Conservation (phyloP, 2,113 vertebrate genomes). For the Zootoca vivipara region DNA sequence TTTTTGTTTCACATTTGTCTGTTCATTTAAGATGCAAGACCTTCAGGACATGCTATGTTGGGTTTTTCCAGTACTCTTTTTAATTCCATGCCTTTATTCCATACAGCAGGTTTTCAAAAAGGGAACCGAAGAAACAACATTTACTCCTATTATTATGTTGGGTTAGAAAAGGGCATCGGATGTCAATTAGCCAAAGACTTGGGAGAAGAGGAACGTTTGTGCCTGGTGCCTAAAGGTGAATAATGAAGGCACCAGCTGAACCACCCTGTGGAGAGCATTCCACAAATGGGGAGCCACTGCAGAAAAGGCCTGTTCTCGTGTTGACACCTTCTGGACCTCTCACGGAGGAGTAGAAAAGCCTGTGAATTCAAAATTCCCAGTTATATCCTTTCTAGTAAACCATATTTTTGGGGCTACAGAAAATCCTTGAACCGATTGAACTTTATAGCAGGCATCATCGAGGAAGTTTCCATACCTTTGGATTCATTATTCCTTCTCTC, state of each 20-base stretch:
- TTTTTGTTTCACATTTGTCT: not conserved
- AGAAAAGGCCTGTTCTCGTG: too few species aligned
- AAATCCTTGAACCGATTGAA: not conserved
- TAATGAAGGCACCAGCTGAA: too few species aligned
- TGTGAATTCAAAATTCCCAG: not conserved
- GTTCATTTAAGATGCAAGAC: not conserved
- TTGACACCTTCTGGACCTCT: too few species aligned
- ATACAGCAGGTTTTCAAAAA: not conserved
- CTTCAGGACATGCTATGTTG: not conserved
- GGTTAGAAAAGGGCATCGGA: not conserved
- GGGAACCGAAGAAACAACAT: not conserved
- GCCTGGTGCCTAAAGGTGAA: too few species aligned
- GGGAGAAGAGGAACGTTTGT: too few species aligned
- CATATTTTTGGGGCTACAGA: not conserved
- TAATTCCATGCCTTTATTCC: not conserved
- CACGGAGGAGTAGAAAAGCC: not conserved
- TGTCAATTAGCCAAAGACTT: too few species aligned
- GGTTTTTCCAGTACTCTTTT: not conserved
- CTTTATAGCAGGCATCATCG: not conserved
- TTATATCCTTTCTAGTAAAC: not conserved
- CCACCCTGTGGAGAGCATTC: too few species aligned
- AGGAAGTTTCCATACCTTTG: conserved; percentile 77
- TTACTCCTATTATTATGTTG: not conserved
- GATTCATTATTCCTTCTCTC: conserved; percentile 90
- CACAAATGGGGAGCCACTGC: too few species aligned